Conservation (phyloP, 2,113 vertebrate genomes). For the Trogon surrucura region DNA sequence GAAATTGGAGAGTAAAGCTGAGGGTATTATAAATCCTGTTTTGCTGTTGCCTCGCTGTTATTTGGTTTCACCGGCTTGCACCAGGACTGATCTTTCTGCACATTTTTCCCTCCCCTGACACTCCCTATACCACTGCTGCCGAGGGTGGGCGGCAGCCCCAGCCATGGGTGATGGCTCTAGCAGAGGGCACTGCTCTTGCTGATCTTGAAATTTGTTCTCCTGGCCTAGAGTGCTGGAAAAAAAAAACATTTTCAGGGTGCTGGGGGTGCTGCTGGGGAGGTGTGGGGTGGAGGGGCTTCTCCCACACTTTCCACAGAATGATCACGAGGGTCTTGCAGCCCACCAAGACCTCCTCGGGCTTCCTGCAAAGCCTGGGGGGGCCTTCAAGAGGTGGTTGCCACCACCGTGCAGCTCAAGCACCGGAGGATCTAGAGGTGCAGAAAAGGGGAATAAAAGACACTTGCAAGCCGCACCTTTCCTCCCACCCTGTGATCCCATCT, state of each 20-base stretch:
- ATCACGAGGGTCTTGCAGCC: rapidly evolving
- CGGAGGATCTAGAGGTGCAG: rapidly evolving
- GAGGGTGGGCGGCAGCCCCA: neutral
- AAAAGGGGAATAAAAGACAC: neutral
- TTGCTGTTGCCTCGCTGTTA: neutral
- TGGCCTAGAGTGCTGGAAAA: neutral
- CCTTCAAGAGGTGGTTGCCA: rapidly evolving
- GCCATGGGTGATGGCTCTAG: rapidly evolving
- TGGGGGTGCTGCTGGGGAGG: neutral
- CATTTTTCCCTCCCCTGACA: rapidly evolving
- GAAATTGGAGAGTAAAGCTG: conserved; percentile 45
- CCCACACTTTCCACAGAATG: neutral
- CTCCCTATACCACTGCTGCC: rapidly evolving
- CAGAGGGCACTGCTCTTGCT: neutral
- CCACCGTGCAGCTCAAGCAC: rapidly evolving
- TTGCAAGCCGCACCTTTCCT: neutral
- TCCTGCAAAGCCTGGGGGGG: neutral
- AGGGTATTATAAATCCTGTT: conserved; percentile 48
- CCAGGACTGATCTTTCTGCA: neutral
- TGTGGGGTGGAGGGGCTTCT: rapidly evolving
- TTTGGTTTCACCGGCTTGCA: neutral
- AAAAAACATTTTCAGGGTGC: rapidly evolving
- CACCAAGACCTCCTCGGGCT: rapidly evolving
- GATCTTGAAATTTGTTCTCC: neutral
- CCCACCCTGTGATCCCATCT: conserved; percentile 36